Evolutionary conservation across 1,140 invertebrate genomes (phyloP).

Genomic region (Diploscapter pachys): DNA sequence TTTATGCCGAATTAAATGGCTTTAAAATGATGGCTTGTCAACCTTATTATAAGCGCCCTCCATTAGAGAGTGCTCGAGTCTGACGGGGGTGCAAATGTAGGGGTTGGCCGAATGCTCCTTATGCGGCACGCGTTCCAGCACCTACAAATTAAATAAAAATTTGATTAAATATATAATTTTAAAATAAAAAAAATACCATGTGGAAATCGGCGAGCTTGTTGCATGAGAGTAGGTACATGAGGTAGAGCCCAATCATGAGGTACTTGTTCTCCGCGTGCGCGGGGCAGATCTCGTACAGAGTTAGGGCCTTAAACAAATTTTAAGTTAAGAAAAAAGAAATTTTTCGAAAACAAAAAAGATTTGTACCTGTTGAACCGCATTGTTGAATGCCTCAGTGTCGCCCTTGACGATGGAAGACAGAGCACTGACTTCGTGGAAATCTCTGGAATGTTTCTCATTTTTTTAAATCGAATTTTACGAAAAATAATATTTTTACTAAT

Average conservation of each 20-base stretch:
- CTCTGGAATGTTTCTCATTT: conserved; percentile 35
- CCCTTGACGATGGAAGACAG: conserved; percentile 36
- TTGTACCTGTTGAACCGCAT: conserved; percentile 46
- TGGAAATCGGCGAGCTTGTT: conserved; percentile 97
- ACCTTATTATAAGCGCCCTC: conserved; percentile 97
- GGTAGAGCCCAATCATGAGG: conserved; percentile 87
- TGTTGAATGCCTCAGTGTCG: conserved; percentile 44
- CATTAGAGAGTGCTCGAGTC: conserved; percentile 96
- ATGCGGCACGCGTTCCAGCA: conserved; percentile 86
- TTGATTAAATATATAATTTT: not conserved
- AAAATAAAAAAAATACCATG: conserved; percentile 65
- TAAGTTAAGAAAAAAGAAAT: not conserved
- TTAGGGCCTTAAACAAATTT: conserved; percentile 15
- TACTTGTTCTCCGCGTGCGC: conserved; percentile 80
- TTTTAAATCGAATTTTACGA: not conserved
- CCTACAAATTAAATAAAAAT: conserved; percentile 60
- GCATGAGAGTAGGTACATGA: conserved; percentile 85
- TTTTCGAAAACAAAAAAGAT: conserved; percentile 8
- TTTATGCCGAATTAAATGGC: no score
- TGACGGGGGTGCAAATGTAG: conserved; percentile 89
- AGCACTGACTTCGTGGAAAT: conserved; percentile 49
- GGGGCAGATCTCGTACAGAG: conserved; percentile 38
- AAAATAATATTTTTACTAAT: conserved; percentile 6
- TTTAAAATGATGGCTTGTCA: not conserved
- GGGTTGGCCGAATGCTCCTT: conserved; percentile 81